phyloP scores from a whole-genome alignment of 2,113 vertebrate species.

The Ictalurus punctatus region DNA sequence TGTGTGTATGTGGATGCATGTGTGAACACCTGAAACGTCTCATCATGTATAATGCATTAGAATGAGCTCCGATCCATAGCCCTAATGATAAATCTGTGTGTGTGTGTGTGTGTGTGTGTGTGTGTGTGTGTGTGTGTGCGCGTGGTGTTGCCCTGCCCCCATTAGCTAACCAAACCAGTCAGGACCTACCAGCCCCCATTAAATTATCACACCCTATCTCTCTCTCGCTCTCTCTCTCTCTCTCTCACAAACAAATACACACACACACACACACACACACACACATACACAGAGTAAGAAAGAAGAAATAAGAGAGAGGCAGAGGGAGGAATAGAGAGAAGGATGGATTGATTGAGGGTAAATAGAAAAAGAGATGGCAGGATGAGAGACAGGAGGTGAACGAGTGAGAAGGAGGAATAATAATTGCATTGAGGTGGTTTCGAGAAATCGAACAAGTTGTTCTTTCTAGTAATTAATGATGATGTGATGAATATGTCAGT shows the following conservation, averaged over 20 bases:
- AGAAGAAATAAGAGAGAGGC: conserved; percentile 38
- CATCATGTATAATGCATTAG: conserved; percentile 55
- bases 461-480: conserved; percentile 38
- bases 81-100: conserved; percentile 62
- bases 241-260: too few relatives aligned
- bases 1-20: conserved; percentile 27
- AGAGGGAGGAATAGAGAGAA: not conserved
- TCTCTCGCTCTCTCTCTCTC: too few relatives aligned
- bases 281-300: conserved; percentile 44
- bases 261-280: not conserved
- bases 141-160: conserved; percentile 57
- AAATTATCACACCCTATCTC: conserved; percentile 44
- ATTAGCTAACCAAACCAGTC: conserved; percentile 41
- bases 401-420: conserved; percentile 22
- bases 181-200: conserved; percentile 53
- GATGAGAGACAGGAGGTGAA: not conserved
- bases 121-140: conserved; percentile 47
- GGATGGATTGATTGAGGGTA: conserved; percentile 2
- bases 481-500: conserved; percentile 35
- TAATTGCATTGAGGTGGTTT: conserved; percentile 13
- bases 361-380: conserved; percentile 1
- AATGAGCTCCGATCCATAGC: conserved; percentile 56
- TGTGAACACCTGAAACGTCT: conserved; percentile 41
- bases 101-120: conserved; percentile 49
- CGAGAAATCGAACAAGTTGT: conserved; percentile 24